Evolutionary conservation across 2,113 vertebrate genomes (phyloP).

Genomic region (Microcebus tavaratra): DNA sequence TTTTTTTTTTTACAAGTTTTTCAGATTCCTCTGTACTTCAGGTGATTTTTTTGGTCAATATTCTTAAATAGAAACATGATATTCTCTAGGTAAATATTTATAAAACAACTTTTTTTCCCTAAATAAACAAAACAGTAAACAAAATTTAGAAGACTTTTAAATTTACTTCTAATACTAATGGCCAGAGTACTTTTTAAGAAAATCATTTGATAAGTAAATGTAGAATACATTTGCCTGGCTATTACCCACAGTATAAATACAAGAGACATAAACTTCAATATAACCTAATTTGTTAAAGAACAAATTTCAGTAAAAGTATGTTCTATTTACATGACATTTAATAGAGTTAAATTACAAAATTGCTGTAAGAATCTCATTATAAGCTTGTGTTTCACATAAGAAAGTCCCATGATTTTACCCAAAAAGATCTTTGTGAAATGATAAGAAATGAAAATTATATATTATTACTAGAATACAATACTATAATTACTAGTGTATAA

Average conservation of each 20-base stretch:
- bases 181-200: neutral
- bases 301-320: neutral
- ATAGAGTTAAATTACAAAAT: constrained; percentile 27
- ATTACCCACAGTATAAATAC: neutral
- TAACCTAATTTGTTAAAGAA: constrained; percentile 35
- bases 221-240: neutral
- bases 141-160: neutral
- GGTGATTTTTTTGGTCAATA: neutral
- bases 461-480: constrained; percentile 3
- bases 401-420: neutral
- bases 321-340: neutral
- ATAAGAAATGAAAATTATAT: constrained; percentile 33
- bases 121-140: constrained; percentile 32
- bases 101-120: neutral
- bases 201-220: constrained; percentile 4
- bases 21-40: neutral
- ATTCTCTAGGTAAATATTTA: constrained; percentile 27
- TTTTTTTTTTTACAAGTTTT: neutral
- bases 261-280: neutral
- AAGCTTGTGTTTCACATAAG: neutral
- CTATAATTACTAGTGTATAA: constrained; percentile 30
- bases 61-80: constrained; percentile 14
- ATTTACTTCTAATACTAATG: constrained; percentile 22
- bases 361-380: constrained; percentile 30
- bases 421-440: constrained; percentile 42